Base-by-base conservation (phyloP, 2,113 vertebrate species). In the Sula dactylatra region DNA sequence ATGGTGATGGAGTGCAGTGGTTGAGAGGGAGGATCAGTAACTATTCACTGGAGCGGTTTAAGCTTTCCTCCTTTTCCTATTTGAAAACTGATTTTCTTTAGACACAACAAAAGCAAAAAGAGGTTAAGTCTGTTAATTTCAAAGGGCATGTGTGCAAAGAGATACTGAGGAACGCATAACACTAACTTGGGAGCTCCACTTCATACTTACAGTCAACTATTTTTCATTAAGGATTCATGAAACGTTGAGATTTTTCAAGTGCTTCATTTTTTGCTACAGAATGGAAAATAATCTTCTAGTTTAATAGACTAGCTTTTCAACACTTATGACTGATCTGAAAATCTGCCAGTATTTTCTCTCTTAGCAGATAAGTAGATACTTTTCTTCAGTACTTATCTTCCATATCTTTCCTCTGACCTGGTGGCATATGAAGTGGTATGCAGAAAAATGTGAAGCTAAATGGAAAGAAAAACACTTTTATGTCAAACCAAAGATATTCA, bases 241-340 rank as follows among this genome's bases (percentile, higher is more conserved):
- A 76, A 81, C n/a, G 47, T 21, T 59, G 74, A 83, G 74, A 64
- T 65, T 52, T 92, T n/a, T 40, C 16, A 87, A 89, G 72, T 27
- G 88, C 40, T 89, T 82, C 16, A 40, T 80, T 93, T 85, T 80
- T 64, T 86, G 21, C 47, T 67, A 90, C 44, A 26, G 92, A 94
- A 89, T 91, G 94, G 86, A 91, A 95, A 96, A 95, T 54, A 89
- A 93, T 88, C n/a, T 92, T 50, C 85, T 74, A 18, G 16, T 42
- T 95, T 90, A 93, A 91, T 10, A 38, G 72, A 77, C 36, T 38
- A 70, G n/a, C 32, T 96, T 92, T 90, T 87, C 72, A 86, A 93
- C 89, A 93, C 70, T 74, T 79, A 45, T 3, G 9, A 24, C 66
- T 61, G 70, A 79, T 31, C 38, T 96, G 91, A 90, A 95, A 93